Evolutionary conservation across 2,113 vertebrate genomes (phyloP), one percentile per base, ranked within the genome.

Genomic region (Rhineura floridana): DNA sequence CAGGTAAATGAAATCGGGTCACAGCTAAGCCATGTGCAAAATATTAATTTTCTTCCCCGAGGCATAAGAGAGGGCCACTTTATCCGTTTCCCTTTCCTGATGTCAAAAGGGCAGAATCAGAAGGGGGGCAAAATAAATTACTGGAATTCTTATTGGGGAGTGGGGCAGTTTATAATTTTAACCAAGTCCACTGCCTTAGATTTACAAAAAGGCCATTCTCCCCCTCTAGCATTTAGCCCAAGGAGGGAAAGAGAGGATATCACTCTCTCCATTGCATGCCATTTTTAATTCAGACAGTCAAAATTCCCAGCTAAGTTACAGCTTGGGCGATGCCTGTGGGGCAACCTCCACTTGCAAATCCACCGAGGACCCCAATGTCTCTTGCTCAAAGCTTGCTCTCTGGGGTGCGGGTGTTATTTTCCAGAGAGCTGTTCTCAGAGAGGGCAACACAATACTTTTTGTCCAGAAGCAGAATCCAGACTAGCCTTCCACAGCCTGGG

Each of bases 401-500:
- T 21, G 55, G 19, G 55, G 55, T 5, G 17, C 55, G 21, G 4
- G 73, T 6, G 1, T 0, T 33, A 15, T 52, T 17, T 30, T 19
- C 10, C 25, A 50, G 28, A 3, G 28, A n/a, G 78, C 11, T 9
- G 52, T 12, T 80, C 30, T 88, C 90, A 90, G 70, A 28, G 33
- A 87, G 91, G 83, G 67, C 75, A 72, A 50, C 4, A 55, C 8
- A 25, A 65, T 92, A 48, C 91, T 95, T 39, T 89, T 46, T 50
- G 33, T 59, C 79, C 84, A 48, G 63, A 48, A 86, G 88, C 76
- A 65, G 39, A 59, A 59, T 4, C 55, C 21, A 59, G 55, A 19
- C 17, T 19, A 21, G 17, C 55, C 55, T 21, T 59, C 21, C 55
- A 3, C 17, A 19, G 21, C 55, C 55, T 59, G 55, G 55, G n/a